Conservation (phyloP, 2,888 invertebrate species). For the Neelides folsomi region DNA sequence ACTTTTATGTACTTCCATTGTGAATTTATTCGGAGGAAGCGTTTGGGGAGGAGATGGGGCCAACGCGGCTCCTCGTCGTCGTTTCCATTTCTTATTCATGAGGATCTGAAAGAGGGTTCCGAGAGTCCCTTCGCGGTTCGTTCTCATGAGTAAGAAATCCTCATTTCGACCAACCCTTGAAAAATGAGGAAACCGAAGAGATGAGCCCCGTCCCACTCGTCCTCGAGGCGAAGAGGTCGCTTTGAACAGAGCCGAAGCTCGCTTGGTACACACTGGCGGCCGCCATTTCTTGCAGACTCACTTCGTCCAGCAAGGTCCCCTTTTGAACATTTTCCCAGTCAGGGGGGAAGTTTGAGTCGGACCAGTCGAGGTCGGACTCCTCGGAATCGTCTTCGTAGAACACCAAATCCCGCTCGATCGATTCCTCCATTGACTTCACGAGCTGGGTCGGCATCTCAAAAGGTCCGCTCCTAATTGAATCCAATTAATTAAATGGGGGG, state of each 20-base stretch:
- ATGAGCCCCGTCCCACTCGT: conserved; percentile 18
- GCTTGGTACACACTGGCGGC: neutral
- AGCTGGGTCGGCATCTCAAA: conserved; percentile 47
- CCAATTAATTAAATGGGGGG: neutral
- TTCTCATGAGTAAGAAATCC: neutral
- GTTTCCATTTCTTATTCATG: too few species aligned
- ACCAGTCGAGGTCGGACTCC: conserved; percentile 50
- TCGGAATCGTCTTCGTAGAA: conserved; percentile 45
- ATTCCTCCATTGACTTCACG: conserved; percentile 51
- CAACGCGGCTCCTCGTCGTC: too few species aligned
- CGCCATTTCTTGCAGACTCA: conserved; percentile 25
- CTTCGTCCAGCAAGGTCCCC: conserved; percentile 23
- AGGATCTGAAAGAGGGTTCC: too few species aligned
- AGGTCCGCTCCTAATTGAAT: conserved; percentile 45
- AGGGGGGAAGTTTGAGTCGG: conserved; percentile 54
- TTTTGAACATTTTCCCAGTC: conserved; percentile 62
- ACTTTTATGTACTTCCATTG: too few species aligned
- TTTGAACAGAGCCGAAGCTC: conserved; percentile 11
- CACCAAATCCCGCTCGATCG: conserved; percentile 49
- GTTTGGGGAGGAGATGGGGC: too few species aligned
- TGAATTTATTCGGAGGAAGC: too few species aligned
- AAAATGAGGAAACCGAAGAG: conserved; percentile 26
- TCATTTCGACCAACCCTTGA: conserved; percentile 23
- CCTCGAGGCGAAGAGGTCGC: conserved; percentile 20
- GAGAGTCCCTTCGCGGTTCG: too few species aligned